Evolutionary conservation across 2,888 invertebrate genomes (phyloP), one percentile per base, ranked within the genome.

Genomic region (Polyommatus icarus): DNA sequence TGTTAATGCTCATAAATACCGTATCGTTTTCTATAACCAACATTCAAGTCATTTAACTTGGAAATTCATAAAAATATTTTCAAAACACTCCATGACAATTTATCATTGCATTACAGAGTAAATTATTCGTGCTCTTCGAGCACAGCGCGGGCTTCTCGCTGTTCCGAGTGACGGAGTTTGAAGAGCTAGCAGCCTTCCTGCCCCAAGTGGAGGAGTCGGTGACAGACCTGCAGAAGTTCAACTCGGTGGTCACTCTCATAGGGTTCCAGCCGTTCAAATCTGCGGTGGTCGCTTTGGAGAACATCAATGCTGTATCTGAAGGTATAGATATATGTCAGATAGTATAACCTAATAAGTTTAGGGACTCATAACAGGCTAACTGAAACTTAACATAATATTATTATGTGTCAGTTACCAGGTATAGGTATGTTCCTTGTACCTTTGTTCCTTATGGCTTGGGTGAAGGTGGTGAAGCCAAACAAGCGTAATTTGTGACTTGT

Each of bases 131-230:
- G 82, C 94, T 99, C 77, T 99, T 96, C 88, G 99, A 99, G 92
- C 99, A 99, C 95, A 99, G 99, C 78, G 98, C 99, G 78, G 99
- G 99, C 78, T 99, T 98, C 93, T 97, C 97, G 54, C 91, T 99
- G 78, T 99, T 99, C 92, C 96, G 96, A 82, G 97, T 99, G 15
- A 95, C 96, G 78, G 99, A 99, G 89, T 99, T 99, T 86, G 99
- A 99, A 89, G 99, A 99, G 90, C 95, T 99, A 67, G 97, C 98
- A 0, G 96, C 97, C 89, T 95, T 99, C 79, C 89, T 98, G 80
- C 98, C 99, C 0, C 97, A 98, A 90, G 97, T 99, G 0, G 99
- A 99, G 87, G 96, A 96, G 77, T 97, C 98, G 0, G 97, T 98
- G 18, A 96, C 96, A 0, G 98, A 99, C 86, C 88, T 98, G 73